These are phyloP conservation scores for Mythimna vitellina DNA, from an alignment of 2,888 invertebrate genomes.

Conservation along the genomic window DNA sequence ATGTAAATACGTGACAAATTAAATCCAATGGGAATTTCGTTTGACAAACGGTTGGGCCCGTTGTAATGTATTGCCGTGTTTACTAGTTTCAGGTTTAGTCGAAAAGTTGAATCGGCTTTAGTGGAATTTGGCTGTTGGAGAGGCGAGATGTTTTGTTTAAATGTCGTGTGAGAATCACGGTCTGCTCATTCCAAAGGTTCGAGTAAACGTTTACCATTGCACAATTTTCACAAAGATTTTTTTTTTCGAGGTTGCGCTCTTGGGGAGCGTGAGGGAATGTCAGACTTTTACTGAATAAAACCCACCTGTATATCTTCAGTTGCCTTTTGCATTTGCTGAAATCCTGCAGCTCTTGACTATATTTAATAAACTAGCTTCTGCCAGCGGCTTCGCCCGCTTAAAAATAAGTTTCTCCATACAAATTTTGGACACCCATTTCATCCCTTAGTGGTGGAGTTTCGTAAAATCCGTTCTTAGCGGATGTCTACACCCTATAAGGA, in stretches of 20 bases:
- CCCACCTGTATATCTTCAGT: too few species aligned
- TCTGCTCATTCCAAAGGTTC: neutral
- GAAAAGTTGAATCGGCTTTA: constrained; percentile 50
- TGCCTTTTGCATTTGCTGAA: too few species aligned
- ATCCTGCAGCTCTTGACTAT: too few species aligned
- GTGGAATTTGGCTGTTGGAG: constrained; percentile 32
- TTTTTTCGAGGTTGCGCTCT: neutral
- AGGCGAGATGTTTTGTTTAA: constrained; percentile 22
- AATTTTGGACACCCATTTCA: too few species aligned
- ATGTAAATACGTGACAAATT: constrained; percentile 90
- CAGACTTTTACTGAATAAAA: too few species aligned
- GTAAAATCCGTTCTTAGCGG: too few species aligned
- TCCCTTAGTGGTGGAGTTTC: too few species aligned
- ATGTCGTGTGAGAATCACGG: constrained; percentile 10
- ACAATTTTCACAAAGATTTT: neutral
- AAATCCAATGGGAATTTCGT: constrained; percentile 89
- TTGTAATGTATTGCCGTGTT: constrained; percentile 75
- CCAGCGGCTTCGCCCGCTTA: too few species aligned
- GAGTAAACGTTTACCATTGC: neutral
- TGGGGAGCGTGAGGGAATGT: too few species aligned
- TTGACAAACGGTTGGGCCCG: constrained; percentile 85
- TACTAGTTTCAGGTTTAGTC: constrained; percentile 68
- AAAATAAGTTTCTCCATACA: too few species aligned
- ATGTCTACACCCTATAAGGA: too few species aligned
- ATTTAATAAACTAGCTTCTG: too few species aligned